These are phyloP conservation scores for Epizoanthus rinbou DNA, from an alignment of 92 coral and sea anemone species.

Conservation along the genomic window DNA sequence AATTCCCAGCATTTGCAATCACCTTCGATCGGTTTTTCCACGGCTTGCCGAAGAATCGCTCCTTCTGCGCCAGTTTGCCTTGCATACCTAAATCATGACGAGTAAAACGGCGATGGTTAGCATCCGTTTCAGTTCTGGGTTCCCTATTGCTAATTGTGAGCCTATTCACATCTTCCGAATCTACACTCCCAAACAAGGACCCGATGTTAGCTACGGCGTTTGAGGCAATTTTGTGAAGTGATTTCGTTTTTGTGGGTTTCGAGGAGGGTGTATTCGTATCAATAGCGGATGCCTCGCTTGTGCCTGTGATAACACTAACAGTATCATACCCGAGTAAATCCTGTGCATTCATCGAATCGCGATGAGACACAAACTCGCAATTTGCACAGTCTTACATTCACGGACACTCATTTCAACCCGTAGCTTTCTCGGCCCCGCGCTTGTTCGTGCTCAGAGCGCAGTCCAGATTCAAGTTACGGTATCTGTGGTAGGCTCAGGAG, in stretches of 20 bases:
- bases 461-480: constrained; percentile 58
- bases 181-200: constrained; percentile 49
- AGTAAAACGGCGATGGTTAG: constrained; percentile 28
- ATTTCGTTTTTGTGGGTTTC: constrained; percentile 53
- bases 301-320: constrained; percentile 1
- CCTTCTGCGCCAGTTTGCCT: constrained; percentile 80
- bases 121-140: constrained; percentile 13
- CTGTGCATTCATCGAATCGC: constrained; percentile 50
- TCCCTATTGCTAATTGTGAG: constrained; percentile 5
- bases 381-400: constrained; percentile 12
- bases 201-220: constrained; percentile 64
- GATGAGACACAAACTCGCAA: constrained; percentile 6
- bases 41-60: constrained; percentile 86
- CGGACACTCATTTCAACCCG: constrained; percentile 41
- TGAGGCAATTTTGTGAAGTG: constrained; percentile 60
- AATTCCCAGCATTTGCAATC: constrained; percentile 91
- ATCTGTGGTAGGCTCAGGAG: constrained; percentile 61
- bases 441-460: constrained; percentile 29
- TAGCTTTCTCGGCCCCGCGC: constrained; percentile 37
- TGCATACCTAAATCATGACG: constrained; percentile 71
- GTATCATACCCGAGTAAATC: constrained; percentile 27
- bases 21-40: constrained; percentile 96
- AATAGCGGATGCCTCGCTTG: constrained; percentile 51
- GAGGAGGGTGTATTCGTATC: constrained; percentile 29
- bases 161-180: constrained; percentile 38